Evolutionary conservation across 1,140 invertebrate genomes (phyloP).

Genomic region (Vanessa tameamea): DNA sequence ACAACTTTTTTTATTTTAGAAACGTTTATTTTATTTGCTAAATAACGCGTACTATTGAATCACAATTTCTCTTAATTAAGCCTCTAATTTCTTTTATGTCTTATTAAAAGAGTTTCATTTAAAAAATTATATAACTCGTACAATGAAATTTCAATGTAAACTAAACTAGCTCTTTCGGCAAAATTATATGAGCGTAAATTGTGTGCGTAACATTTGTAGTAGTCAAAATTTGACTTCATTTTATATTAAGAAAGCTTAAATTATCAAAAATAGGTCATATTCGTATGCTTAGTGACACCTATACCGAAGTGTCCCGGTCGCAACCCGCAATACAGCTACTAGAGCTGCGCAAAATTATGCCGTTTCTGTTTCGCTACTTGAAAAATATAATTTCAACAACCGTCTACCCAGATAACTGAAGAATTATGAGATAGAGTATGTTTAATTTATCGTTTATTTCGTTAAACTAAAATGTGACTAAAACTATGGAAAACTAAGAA

Average conservation of each 20-base stretch:
- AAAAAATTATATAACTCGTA: background rate
- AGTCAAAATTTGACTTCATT: background rate
- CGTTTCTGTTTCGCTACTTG: conserved; percentile 17
- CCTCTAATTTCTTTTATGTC: background rate
- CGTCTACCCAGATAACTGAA: background rate
- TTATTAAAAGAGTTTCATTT: background rate
- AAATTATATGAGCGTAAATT: background rate
- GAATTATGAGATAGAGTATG: background rate
- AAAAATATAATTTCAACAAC: background rate
- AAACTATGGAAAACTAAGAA: conserved; percentile 33
- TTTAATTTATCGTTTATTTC: background rate
- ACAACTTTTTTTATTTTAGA: no score
- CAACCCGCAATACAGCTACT: conserved; percentile 48
- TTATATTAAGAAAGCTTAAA: conserved; percentile 42
- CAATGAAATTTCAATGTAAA: background rate
- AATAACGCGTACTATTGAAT: no score
- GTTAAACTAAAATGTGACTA: conserved; percentile 15
- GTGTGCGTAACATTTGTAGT: background rate
- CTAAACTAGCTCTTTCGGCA: background rate
- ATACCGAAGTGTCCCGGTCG: conserved; percentile 51
- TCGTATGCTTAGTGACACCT: conserved; percentile 59
- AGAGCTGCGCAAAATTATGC: conserved; percentile 62
- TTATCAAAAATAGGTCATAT: conserved; percentile 72
- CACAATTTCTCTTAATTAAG: no score
- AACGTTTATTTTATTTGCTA: no score